Evolutionary conservation across 2,888 invertebrate species (phyloP), one percentile per base, ranked within the genome.

Genomic region (Archaeoteleia sp.): DNA sequence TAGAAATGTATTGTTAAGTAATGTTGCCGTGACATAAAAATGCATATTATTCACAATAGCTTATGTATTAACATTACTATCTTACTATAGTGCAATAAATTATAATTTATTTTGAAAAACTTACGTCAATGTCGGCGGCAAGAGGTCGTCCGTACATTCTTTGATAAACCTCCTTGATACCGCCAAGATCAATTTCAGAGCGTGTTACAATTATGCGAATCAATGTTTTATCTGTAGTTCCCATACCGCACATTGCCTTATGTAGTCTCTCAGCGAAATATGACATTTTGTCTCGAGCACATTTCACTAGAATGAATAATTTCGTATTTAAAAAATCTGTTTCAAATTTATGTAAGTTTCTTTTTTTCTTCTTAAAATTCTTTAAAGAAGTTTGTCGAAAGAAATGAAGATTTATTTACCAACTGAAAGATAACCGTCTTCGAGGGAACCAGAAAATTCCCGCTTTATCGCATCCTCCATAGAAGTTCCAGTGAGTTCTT

Each of bases 241-340:
- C 97, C 76, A 94, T 87, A 4, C 97, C 96, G 79, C 92, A 92
- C 94, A 97, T 95, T 15, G 94, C 91, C 82, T 93, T 91, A 86
- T 95, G 91, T 43, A 97, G 87, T 35, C 93, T 90, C 79, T 94
- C 92, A 0, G 96, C 96, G 86, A 95, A 96, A 88, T 92, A 97
- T 12, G 90, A 89, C 0, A 93, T 90, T 84, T 92, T 92, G 85
- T 95, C 93, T 79, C 91, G 90, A 1, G 93, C 92, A 72, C 92
- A 92, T 85, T 91, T 91, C 60, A 93, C 92, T 91, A 82, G 12
- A 46, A 54, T n/a, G 1, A 6, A 15, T 8, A n/a, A 37, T n/a
- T n/a, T n/a, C n/a, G n/a, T n/a, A n/a, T n/a, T n/a, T n/a, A n/a
- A n/a, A n/a, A n/a, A n/a, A n/a, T n/a, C n/a, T n/a, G n/a, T n/a